Evolutionary conservation across 2,113 vertebrate genomes (phyloP), one percentile per base, ranked within the genome.

Genomic region (Alligator sinensis): DNA sequence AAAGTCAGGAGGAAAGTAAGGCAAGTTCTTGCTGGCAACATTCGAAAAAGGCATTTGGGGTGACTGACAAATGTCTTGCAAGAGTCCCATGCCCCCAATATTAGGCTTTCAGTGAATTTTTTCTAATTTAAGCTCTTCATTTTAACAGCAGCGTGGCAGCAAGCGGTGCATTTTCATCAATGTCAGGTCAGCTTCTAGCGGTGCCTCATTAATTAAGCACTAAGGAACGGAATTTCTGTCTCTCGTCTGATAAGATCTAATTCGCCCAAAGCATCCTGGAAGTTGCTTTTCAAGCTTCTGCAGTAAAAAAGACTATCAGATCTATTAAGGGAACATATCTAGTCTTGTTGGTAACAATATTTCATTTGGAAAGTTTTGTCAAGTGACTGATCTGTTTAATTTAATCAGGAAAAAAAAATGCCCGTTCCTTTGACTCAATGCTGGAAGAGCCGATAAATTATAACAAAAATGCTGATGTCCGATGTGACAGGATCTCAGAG

Each of bases 271-370:
- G 97, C 93, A 94, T 91, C 25, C 6, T 88, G 16, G 55, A 95
- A 96, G 91, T 21, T 94, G 81, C 83, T 97, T 93, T 84, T 82
- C 82, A 95, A 81, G 89, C 91, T 94, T 95, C 82, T 80, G 89
- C 90, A 68, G 22, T 25, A 70, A 34, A 64, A 84, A 77, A 87
- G 64, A 68, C 84, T 79, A 83, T n/a, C 76, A 92, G 89, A 84
- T 80, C 86, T 92, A 47, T 84, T 84, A 91, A 84, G 19, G 83
- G 95, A 92, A 90, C 90, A 3, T 94, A 95, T 88, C 96, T 93
- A 90, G 94, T 98, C 96, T 97, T 97, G 95, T 95, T 92, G 89
- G 92, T 87, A 91, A 91, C 86, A 64, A 90, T 89, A 89, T 94
- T 95, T 95, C 84, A 91, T 80, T 82, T 54, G 89, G 82, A 82